Evolutionary conservation across 2,113 vertebrate genomes (phyloP), one percentile per base, ranked within the genome.

Genomic region (Antechinus stuartii): DNA sequence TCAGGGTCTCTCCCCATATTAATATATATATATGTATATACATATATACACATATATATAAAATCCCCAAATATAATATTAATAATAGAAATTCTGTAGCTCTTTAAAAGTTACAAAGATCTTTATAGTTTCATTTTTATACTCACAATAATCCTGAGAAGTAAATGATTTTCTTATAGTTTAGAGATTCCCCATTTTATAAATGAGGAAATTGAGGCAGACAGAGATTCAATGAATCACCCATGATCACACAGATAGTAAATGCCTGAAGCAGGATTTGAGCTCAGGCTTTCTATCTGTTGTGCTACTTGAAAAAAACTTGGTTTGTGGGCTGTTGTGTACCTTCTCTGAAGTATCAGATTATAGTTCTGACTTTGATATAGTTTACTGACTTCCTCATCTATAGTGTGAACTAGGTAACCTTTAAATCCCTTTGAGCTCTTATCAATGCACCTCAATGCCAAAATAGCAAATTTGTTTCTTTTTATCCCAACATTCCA

Each of bases 381-480:
- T 61, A 3, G 10, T 30, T 27, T 35, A 30, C 27, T 3, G 11
- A 61, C 27, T 14, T 61, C 10, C 27, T 61, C 57, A 11, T 61
- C 11, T 56, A 25, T 23, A 56, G 24, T 7, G 24, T 61, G 57
- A 61, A 30, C 57, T 61, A 35, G 11, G 16, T 30, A 11, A 27
- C 27, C 11, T 57, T 57, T 30, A 61, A 61, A 61, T 61, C 8
- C 27, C 10, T 30, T 30, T 61, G 10, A 35, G 26, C 2, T 57
- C 56, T 61, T 26, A 61, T 97, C n/a, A 47, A 95, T 95, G 93
- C 90, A 92, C 90, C 94, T 95, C 94, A 94, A 90, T 76, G 92
- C 95, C 93, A 96, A 97, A 96, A 95, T 90, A 97, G 95, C 57
- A 92, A 93, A 95, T 96, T 97, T 95, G 91, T 96, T 96, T 90